Percentiles rank a stretch among this genome's conserved stretches.
phyloP scores from a whole-genome alignment of 2,888 invertebrate species.

The Priocnemis perturbator region DNA sequence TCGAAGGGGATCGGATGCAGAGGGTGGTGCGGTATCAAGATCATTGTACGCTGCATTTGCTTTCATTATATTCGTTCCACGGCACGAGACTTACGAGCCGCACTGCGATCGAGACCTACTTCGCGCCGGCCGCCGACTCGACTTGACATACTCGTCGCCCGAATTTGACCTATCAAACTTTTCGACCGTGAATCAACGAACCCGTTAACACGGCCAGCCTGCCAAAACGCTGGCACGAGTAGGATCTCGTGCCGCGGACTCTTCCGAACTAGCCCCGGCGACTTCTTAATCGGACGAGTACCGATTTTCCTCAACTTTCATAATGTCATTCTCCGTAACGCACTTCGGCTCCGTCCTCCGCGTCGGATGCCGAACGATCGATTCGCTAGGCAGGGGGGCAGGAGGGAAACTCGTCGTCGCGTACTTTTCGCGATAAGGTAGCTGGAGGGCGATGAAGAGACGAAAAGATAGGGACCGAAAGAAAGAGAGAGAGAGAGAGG shows the following conservation, averaged over 20 bases:
- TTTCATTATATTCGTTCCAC: background rate
- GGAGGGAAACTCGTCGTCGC: slow-evolving; percentile 31
- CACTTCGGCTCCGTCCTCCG: slow-evolving; percentile 36
- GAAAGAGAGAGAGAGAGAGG: slow-evolving; percentile 3
- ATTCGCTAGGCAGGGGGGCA: slow-evolving; percentile 27
- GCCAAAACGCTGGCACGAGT: too few species aligned
- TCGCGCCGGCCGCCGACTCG: background rate
- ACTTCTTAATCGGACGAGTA: background rate
- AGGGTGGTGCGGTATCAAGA: background rate
- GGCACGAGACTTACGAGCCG: background rate
- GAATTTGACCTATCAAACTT: too few species aligned
- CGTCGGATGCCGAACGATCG: slow-evolving; percentile 46
- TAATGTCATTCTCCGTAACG: background rate
- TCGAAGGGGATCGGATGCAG: background rate
- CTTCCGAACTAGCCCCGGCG: background rate
- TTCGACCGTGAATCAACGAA: too few species aligned
- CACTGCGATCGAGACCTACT: background rate
- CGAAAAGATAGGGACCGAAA: background rate
- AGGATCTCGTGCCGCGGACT: background rate
- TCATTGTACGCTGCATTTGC: background rate
- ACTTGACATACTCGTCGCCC: too few species aligned
- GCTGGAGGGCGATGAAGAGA: slow-evolving; percentile 31
- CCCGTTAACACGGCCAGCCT: too few species aligned
- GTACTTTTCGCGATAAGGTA: slow-evolving; percentile 51
- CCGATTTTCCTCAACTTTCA: too few species aligned